Base-by-base conservation (phyloP, 1,140 invertebrate genomes). In the Sycophaga agraensis region DNA sequence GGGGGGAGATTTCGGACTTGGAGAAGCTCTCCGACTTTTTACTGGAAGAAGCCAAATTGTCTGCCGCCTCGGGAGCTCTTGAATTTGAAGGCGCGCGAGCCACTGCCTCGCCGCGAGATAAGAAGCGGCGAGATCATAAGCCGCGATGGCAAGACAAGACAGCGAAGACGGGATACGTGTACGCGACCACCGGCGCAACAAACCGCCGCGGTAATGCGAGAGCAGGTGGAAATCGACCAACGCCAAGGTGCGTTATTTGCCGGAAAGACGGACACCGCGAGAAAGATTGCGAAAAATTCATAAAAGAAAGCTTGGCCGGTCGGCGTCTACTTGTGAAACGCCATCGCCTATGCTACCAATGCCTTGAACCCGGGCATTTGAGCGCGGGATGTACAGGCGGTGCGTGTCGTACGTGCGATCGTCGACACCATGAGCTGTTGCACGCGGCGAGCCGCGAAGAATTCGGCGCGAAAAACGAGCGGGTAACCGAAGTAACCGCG, bases 11-110 rank as follows among this genome's bases (percentile, higher is more conserved):
- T 26, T 19, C 34, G 1, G 40, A 39, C 2, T 17, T 56, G 19
- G 53, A 56, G 37, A 56, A 56, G 16, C 14, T 56, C 2, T n/a
- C 22, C 2, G 40, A 56, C 4, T 56, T 42, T 45, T 43, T 56
- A 7, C 28, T 43, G 6, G 28, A 14, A 2, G 39, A 56, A 12
- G 40, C 53, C 4, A 40, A 56, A 17, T 31, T 31, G 1, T 39
- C 39, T 1, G 22, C 19, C 2, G 24, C 39, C 11, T 24, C 14
- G 4, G 40, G 53, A 9, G 17, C 31, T 19, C 31, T 56, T 34
- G 24, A 34, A 5, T 4, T n/a, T 8, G 24, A 16, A 39, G 37
- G 28, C 28, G 28, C 28, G 28, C 4, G 11, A 11, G 28, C 5
- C 28, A 31, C 11, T 31, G 5, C 11, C 11, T 31, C 11, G n/a